Conservation (phyloP, 1,140 invertebrate genomes). For the Bicyclus anynana region DNA sequence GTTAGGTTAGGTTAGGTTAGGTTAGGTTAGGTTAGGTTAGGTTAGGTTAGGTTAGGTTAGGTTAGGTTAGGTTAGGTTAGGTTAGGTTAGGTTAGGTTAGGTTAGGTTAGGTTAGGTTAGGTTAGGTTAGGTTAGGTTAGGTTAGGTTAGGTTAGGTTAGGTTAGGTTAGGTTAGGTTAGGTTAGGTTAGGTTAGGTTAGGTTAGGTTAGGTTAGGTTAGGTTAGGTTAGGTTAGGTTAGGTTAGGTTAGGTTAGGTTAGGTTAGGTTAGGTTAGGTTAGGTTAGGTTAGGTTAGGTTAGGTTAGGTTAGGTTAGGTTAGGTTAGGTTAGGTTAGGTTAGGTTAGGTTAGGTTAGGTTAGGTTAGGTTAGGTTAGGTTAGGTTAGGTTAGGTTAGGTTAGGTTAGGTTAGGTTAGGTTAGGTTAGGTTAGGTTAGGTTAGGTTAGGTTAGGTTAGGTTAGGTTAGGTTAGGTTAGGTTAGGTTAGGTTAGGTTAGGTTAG, state of each 20-base stretch:
- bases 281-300: neutral
- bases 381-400: neutral
- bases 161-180: conserved; percentile 38
- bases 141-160: conserved; percentile 38
- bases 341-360: neutral
- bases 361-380: neutral
- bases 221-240: conserved; percentile 37
- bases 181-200: conserved; percentile 38
- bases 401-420: neutral
- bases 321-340: neutral
- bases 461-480: conserved; percentile 3
- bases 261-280: conserved; percentile 18
- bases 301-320: neutral
- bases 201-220: conserved; percentile 36
- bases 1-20: conserved; percentile 35
- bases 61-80: conserved; percentile 43
- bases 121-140: conserved; percentile 36
- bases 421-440: neutral
- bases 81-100: conserved; percentile 42
- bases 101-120: conserved; percentile 40
- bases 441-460: neutral
- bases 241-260: conserved; percentile 33
- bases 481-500: conserved; percentile 12
- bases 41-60: conserved; percentile 31
- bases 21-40: conserved; percentile 30